Conservation (phyloP, 1,140 invertebrate species). For the Leptoteleia sp. region DNA sequence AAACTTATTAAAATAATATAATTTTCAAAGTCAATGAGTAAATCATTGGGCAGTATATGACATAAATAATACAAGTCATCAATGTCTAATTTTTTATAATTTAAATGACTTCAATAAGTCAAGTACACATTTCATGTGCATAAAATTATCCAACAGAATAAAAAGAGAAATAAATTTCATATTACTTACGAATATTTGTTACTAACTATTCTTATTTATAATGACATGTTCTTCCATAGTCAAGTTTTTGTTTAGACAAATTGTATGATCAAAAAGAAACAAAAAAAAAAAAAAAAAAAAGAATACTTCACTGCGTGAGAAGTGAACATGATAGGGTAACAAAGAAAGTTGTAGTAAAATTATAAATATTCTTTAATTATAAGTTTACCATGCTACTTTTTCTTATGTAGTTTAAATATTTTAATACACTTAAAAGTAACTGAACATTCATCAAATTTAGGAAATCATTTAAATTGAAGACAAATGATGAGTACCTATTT, state of each 20-base stretch:
- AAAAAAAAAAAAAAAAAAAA: neutral
- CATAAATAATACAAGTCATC: no score
- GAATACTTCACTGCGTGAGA: neutral
- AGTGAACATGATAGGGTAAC: neutral
- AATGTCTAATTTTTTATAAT: neutral
- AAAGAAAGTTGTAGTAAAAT: neutral
- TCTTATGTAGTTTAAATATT: neutral
- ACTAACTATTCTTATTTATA: neutral
- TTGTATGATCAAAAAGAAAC: neutral
- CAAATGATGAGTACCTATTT: slow-evolving; percentile 41
- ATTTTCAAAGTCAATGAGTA: neutral
- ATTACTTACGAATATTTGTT: slow-evolving; percentile 3
- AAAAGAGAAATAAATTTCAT: neutral
- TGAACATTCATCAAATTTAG: slow-evolving; percentile 4
- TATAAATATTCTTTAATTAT: slow-evolving; percentile 1
- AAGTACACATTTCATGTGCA: neutral
- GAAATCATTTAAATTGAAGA: slow-evolving; percentile 8
- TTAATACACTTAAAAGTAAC: neutral
- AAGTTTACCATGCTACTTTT: slow-evolving; percentile 3
- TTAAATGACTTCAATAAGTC: neutral
- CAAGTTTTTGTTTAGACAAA: neutral
- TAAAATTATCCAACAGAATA: slow-evolving; percentile 4
- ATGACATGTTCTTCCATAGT: slow-evolving; percentile 8
- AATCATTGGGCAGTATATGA: no score
- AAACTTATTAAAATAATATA: neutral